Base-by-base conservation (phyloP, 2,888 invertebrate species). In the Alloplasta piceator region DNA sequence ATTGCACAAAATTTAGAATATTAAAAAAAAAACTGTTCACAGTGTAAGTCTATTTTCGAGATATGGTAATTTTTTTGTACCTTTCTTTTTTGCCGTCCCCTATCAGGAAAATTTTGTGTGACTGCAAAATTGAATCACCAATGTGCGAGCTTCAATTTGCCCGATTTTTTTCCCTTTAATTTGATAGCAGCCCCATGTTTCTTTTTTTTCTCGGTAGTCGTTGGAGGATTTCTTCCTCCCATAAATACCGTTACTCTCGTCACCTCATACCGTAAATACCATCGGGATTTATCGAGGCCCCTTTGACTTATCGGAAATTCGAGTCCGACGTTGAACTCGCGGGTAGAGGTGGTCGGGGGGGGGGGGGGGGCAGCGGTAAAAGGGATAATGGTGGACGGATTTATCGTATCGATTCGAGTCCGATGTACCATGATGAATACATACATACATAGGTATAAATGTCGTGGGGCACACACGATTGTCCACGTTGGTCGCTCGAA, bases 391-490 rank as follows among this genome's bases (percentile, higher is more conserved):
- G 70, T 6, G n/a, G 50, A 36, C 46, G 74, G 60, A 81, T 78
- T 78, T 78, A 74, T 81, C 38, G 60, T 67, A 78, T 78, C 66
- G 70, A 78, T 75, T 56, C 63, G 48, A 70, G 36, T 58, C 66
- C 60, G 41, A 36, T 67, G 76, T 68, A 64, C 66, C 43, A 67
- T 14, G 39, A 9, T 14, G 63, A 26, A n/a, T 58, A 38, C n/a
- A 52, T 56, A 26, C 52, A 48, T 67, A 12, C 48, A 39, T 66
- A 26, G 16, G 12, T 50, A 39, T 58, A 39, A 36, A 16, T 12
- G 9, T 10, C 14, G 14, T 36, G 38, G 10, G 5, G 41, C 10
- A 39, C 5, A 26, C 43, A 26, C 16, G 6, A 48, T 56, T 48
- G 48, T 74, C 41, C 48, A 36, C 14, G 60, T 55, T 60, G 67